phyloP scores from a whole-genome alignment of 2,113 vertebrate species.

The Poicephalus meyeri region DNA sequence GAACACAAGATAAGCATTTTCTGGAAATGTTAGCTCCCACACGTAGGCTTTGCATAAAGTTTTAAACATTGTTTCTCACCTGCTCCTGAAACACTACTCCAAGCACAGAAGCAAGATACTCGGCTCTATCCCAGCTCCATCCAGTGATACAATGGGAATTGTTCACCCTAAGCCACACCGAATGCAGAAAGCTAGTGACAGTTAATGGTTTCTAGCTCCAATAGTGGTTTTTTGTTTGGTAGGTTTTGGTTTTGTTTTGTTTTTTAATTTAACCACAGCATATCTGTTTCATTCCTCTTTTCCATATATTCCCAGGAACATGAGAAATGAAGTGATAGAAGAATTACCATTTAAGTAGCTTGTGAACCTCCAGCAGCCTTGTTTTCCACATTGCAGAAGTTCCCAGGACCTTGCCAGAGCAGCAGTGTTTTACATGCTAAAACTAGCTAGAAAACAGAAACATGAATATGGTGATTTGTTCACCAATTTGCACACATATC shows the following conservation, averaged over 20 bases:
- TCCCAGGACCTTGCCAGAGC: neutral
- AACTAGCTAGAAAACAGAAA: neutral
- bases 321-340: neutral
- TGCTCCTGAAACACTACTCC: neutral
- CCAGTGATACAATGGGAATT: neutral
- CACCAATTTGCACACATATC: neutral
- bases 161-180: neutral
- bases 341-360: neutral
- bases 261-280: neutral
- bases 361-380: neutral
- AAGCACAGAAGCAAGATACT: neutral
- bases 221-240: too few species aligned
- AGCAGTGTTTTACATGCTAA: neutral
- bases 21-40: fast-evolving
- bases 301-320: neutral
- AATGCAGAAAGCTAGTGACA: neutral
- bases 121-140: neutral
- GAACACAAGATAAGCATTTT: neutral
- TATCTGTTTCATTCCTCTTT: neutral
- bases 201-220: neutral
- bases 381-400: neutral
- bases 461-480: neutral
- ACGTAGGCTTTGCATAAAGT: fast-evolving
- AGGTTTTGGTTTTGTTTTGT: neutral
- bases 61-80: neutral